Base-by-base conservation (phyloP, 2,888 invertebrate species). In the Eupithecia exiguata region DNA sequence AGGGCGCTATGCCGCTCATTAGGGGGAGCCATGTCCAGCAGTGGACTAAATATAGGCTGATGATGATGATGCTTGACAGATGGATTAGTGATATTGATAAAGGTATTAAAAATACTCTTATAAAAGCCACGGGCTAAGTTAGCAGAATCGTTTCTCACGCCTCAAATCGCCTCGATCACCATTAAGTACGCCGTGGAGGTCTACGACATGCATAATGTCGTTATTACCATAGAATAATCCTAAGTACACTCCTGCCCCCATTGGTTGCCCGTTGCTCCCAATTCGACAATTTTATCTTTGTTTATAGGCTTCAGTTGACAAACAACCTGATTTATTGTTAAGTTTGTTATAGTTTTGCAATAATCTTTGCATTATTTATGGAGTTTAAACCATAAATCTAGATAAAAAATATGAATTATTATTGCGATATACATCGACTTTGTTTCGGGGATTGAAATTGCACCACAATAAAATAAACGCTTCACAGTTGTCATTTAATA, bases 271-370 rank as follows among this genome's bases (percentile, higher is more conserved):
- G 53, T 73, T 69, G 71, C 36, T 77, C 74, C 81, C 80, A 78
- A 80, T 77, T 76, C 78, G 82, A 84, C 82, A 80, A 79, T 82
- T 82, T 83, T 80, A 83, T 81, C 71, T 79, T 69, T 81, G 81
- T 81, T 79, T 83, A 82, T 67, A 68, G 75, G 72, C 70, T 72
- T 68, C 75, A 75, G 67, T 74, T 72, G 75, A 75, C 75, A 75
- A 75, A 75, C 58, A 75, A 35, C 40, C 70, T 72, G 75, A 75
- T 75, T 70, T 70, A 75, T 69, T 75, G 18, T 62, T 10, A 25
- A 58, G 36, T 61, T 43, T 49, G 66, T 63, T 62, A 72, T 70
- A 70, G 53, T 70, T 71, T 70, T 68, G 18, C 4, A 53, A 53
- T 49, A 49, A 72, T 69, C 66, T 53, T 65, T 53, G 12, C 18